Percentiles rank a stretch among this genome's conserved stretches.
Conservation (phyloP, 2,888 invertebrate species). For the Caenorhabditis angaria region DNA sequence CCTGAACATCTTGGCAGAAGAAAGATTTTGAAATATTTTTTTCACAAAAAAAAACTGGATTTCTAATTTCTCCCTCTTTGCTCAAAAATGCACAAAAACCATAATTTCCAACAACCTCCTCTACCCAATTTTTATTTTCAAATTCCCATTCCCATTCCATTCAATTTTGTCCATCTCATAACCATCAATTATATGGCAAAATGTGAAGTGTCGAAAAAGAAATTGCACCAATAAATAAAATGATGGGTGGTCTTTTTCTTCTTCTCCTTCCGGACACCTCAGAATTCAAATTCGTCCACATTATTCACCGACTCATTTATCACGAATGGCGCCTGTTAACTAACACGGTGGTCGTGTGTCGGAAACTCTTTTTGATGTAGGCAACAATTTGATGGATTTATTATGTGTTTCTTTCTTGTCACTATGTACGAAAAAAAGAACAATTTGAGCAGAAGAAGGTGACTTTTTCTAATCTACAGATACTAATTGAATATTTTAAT, state of each 20-base stretch:
- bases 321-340: neutral
- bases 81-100: no score
- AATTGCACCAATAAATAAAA: neutral
- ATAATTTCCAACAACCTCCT: no score
- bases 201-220: no score
- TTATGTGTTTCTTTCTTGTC: neutral
- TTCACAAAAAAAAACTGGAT: no score
- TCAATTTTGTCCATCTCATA: neutral
- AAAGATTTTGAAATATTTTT: no score
- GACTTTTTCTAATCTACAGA: constrained; percentile 9
- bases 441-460: constrained; percentile 8
- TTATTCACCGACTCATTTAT: neutral
- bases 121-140: no score
- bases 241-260: neutral
- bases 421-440: constrained; percentile 20
- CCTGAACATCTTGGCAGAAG: no score
- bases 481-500: neutral
- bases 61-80: no score
- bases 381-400: neutral
- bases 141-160: neutral
- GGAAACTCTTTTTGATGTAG: neutral
- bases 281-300: neutral
- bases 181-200: neutral
- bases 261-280: no score
- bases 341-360: neutral